These are phyloP conservation scores for Lasiommata megera DNA, from an alignment of 2,888 invertebrate genomes.

Conservation along the genomic window DNA sequence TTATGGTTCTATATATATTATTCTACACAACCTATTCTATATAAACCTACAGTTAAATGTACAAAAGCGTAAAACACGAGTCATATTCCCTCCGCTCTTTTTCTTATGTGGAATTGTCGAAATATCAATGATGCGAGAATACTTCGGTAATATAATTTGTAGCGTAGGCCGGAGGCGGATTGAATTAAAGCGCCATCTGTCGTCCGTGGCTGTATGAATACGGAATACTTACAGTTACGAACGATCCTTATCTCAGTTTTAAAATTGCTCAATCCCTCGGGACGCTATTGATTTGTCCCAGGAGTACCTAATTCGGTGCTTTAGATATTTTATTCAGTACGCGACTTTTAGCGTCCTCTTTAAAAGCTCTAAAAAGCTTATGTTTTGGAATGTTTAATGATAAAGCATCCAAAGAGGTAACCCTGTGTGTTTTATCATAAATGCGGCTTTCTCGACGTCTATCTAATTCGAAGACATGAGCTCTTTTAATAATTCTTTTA, in stretches of 20 bases:
- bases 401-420: neutral
- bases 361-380: neutral
- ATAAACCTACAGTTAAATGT: neutral
- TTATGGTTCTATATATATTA: too few relatives aligned
- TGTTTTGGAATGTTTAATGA: neutral
- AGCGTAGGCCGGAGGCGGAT: constrained; percentile 76
- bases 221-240: constrained; percentile 72
- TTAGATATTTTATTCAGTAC: constrained; percentile 67
- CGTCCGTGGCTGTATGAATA: constrained; percentile 76
- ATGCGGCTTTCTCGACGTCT: neutral
- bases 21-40: neutral
- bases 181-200: constrained; percentile 80
- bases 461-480: neutral
- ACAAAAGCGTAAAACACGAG: constrained; percentile 25
- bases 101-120: constrained; percentile 67
- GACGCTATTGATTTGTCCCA: constrained; percentile 74
- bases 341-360: constrained; percentile 52
- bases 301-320: constrained; percentile 67
- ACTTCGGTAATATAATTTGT: constrained; percentile 77
- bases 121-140: constrained; percentile 81
- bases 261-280: constrained; percentile 76
- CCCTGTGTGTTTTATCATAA: neutral
- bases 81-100: constrained; percentile 43
- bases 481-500: constrained; percentile 35
- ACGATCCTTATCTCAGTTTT: constrained; percentile 80